phyloP scores from a whole-genome alignment of 2,797 vertebrate genomes.

The Myiotriccus ornatus region DNA sequence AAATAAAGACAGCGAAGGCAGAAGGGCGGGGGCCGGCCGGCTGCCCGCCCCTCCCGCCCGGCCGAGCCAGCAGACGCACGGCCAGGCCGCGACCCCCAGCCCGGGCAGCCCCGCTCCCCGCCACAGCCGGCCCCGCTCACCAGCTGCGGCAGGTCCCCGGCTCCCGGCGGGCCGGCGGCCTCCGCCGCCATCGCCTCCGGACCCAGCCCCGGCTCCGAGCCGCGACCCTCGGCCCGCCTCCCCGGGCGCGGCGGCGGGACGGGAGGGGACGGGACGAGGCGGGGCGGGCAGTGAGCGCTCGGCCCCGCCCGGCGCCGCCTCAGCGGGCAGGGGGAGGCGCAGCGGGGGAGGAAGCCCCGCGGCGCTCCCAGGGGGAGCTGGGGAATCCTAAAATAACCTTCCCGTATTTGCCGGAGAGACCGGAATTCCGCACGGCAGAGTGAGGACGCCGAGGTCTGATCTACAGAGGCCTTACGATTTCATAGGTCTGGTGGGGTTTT shows the following conservation, averaged over 20 bases:
- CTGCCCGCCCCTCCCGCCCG: not conserved
- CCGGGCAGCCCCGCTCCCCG: not conserved
- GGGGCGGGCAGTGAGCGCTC: not conserved
- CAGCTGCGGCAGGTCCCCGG: not conserved
- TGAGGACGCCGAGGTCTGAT: not conserved
- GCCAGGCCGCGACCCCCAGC: no score
- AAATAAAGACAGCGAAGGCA: not conserved
- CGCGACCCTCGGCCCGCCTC: not conserved
- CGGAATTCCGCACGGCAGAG: fast-evolving
- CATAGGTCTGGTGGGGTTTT: not conserved
- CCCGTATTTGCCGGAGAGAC: not conserved
- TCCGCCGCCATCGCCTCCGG: not conserved
- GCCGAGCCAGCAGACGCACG: not conserved
- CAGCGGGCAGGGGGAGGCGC: no score
- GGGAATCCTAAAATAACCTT: not conserved
- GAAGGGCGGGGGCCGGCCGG: not conserved
- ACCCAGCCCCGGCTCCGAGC: no score
- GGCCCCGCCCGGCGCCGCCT: not conserved
- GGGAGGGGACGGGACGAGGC: not conserved
- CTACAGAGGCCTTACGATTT: no score
- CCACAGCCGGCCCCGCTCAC: not conserved
- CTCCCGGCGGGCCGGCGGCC: not conserved
- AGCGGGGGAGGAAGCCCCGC: not conserved
- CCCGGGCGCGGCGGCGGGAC: not conserved
- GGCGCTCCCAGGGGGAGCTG: not conserved